Percentiles rank a stretch among this genome's conserved stretches.
Evolutionary conservation across 2,888 invertebrate genomes (phyloP).

Genomic region (Dermolepida albohirtum): DNA sequence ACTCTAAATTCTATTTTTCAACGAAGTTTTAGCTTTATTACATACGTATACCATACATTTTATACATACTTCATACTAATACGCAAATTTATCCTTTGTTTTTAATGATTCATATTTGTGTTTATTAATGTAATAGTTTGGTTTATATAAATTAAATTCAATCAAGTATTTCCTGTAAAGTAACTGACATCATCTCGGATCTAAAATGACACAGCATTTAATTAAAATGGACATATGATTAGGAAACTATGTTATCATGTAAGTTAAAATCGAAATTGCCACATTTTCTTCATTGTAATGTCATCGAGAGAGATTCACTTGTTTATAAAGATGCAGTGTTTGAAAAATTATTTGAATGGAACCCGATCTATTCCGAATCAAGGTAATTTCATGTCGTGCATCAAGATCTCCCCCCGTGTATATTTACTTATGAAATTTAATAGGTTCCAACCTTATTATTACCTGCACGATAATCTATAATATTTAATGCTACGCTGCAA

Average conservation of each 20-base stretch:
- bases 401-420: conserved; percentile 57
- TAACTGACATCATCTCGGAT: conserved; percentile 28
- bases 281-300: conserved; percentile 33
- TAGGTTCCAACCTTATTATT: conserved; percentile 62
- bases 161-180: conserved; percentile 11
- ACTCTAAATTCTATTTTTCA: no score
- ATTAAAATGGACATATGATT: conserved; percentile 18
- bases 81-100: no score
- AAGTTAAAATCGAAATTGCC: conserved; percentile 27
- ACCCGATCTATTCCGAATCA: conserved; percentile 52
- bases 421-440: conserved; percentile 64
- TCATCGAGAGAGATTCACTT: conserved; percentile 1
- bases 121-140: conserved; percentile 21
- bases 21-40: no score
- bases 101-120: conserved; percentile 14
- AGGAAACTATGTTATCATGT: conserved; percentile 8
- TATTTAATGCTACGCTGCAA: conserved; percentile 58
- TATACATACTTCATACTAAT: no score
- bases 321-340: conserved; percentile 15
- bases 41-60: no score
- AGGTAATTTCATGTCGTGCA: conserved; percentile 62
- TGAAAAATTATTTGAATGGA: conserved; percentile 30
- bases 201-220: conserved; percentile 24
- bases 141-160: conserved; percentile 17
- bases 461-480: conserved; percentile 61